Conservation (phyloP, 2,888 invertebrate species). For the Leptarthrus brevirostris region DNA sequence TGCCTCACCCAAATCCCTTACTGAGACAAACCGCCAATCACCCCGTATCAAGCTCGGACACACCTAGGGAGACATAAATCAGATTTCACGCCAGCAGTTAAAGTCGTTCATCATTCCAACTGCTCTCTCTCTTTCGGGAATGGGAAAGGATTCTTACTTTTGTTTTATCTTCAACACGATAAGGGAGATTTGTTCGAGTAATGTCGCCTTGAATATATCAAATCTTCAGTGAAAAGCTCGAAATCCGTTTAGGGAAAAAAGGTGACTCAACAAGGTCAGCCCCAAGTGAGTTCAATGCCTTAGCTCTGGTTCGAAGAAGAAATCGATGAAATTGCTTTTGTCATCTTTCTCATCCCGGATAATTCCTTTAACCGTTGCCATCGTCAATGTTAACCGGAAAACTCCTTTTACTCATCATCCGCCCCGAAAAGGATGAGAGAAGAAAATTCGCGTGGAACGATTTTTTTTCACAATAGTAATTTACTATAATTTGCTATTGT, state of each 20-base stretch:
- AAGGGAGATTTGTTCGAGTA: not conserved
- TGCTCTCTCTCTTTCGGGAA: not conserved
- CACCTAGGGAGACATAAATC: slow-evolving; percentile 36
- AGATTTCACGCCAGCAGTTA: not conserved
- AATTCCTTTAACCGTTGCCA: slow-evolving; percentile 7
- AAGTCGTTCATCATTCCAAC: slow-evolving; percentile 11
- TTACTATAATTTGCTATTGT: too few relatives aligned
- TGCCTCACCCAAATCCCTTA: not conserved
- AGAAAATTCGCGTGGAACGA: too few relatives aligned
- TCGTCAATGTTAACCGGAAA: slow-evolving; percentile 22
- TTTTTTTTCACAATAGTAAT: not conserved
- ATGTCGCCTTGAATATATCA: not conserved
- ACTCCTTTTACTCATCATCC: slow-evolving; percentile 32
- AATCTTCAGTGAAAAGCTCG: not conserved
- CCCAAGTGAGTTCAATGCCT: slow-evolving; percentile 22
- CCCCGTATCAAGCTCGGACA: slow-evolving; percentile 14
- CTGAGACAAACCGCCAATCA: not conserved
- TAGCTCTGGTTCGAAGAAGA: slow-evolving; percentile 1
- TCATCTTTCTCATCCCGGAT: slow-evolving; percentile 7
- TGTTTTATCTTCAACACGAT: not conserved
- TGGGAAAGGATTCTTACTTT: not conserved
- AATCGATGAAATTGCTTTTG: slow-evolving; percentile 37
- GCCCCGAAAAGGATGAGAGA: not conserved
- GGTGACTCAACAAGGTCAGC: slow-evolving; percentile 37
- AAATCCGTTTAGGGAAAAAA: not conserved